Evolutionary conservation across 2,888 invertebrate species (phyloP), one percentile per base, ranked within the genome.

Genomic region (Blastobasis adustella): DNA sequence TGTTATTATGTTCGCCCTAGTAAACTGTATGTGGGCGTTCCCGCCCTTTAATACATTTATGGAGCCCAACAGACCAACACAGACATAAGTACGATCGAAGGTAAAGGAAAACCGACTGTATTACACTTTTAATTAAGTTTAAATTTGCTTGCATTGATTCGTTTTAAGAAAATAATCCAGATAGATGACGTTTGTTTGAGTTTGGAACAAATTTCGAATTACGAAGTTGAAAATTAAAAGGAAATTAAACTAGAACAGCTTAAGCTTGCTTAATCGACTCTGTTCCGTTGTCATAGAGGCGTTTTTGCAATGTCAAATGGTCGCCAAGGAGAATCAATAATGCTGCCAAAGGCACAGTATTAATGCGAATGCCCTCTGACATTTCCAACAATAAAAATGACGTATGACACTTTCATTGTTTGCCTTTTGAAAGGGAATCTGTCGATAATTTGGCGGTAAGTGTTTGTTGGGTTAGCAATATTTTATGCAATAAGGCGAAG

Each of bases 321-420:
- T 50, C 9, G 42, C 49, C n/a, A 38, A 51, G 47, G 46, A 40
- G 5, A 49, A 23, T 52, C 47, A 55, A 52, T 58, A 37, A 23
- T 3, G 49, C 49, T 61, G 61, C 60, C 56, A 59, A 54, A 53
- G 55, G 53, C 61, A 65, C 56, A 56, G 57, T 51, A 51, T 52
- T 61, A 60, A 57, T 55, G 46, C 46, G 51, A 53, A 58, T 54
- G 61, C 60, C 60, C 58, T 65, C 53, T 65, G 64, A 62, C 63
- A 61, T 62, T 50, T 46, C 48, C 46, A 10, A 67, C 63, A 62
- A 60, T 58, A 53, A 57, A 47, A 54, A 58, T 67, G 63, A 66
- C 59, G 58, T 67, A 66, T 57, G 58, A 51, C 48, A 46, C 39
- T 41, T 51, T 58, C 55, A 58, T 58, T 52, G 56, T 54, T 51